Evolutionary conservation across 1,140 invertebrate genomes (phyloP), one percentile per base, ranked within the genome.

Genomic region (Cataglyphis hispanica): DNA sequence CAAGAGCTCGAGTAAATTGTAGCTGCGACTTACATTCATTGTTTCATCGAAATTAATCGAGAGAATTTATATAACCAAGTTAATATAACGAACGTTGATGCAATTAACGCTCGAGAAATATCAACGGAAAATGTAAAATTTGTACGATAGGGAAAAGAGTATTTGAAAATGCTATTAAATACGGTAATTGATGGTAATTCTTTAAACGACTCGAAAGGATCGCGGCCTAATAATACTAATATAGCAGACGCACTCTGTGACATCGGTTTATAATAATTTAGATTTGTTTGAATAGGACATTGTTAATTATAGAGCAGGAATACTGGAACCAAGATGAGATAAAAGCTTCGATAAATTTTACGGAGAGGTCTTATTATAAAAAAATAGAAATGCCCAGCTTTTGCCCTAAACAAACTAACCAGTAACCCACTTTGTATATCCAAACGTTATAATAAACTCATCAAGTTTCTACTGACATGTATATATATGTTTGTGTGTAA

Each of bases 371-470:
- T 25, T 56, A 81, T 81, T 56, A 70, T 10, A 37, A 69, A n/a
- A 40, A 67, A 16, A 72, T 16, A 40, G 27, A 1, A 46, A 46
- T 16, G 16, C 78, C 66, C 25, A 74, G 53, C 67, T 94, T 81
- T 88, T 93, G 61, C 91, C 90, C 87, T 94, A 94, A 90, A 93
- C 75, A 46, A 86, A 81, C 85, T 86, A 90, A 88, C 72, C 77
- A 87, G 22, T 72, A 89, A 80, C 75, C 63, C 77, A 87, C 91
- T 93, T 90, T 94, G 93, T 94, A 94, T 88, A 94, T 89, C 89
- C 86, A 91, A 91, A 92, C 89, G 85, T 89, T 77, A 92, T 91
- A 94, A 94, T 94, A 94, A 94, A 94, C 90, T 92, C 87, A 91
- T 91, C 90, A 92, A 92, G 87, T 93, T 94, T 93, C 91, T 93